Base-by-base conservation (phyloP, 2,113 vertebrate genomes). In the Triplophysa rosa region DNA sequence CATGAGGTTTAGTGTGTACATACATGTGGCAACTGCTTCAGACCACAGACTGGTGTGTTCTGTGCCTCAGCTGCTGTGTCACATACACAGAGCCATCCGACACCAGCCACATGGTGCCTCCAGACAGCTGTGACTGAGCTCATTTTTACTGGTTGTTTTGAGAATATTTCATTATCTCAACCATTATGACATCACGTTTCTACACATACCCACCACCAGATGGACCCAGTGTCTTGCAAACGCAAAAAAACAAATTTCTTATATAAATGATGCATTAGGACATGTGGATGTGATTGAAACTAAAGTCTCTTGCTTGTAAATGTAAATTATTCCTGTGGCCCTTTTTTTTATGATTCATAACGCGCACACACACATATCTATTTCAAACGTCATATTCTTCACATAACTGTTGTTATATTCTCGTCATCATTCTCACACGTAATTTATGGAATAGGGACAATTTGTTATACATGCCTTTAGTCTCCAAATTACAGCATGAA, bases 181-280 rank as follows among this genome's bases (percentile, higher is more conserved):
- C 49, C 13, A 17, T 14, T 8, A 56, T 8, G 2, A 8, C 7
- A n/a, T n/a, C 1, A 17, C 54, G n/a, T 56, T 1, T 14, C 29
- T 4, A 29, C 29, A 56, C 33, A 29, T 42, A 61, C 8, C 52
- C n/a, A 68, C 78, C 82, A 84, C 78, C 73, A 84, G 82, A 80
- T 77, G 82, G 78, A 61, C 78, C 24, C 61, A 71, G 61, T 67
- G 63, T 42, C 47, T 47, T 49, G 77, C 73, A 17, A 19, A 77
- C 40, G 63, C 19, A 67, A 47, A 47, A 8, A 4, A 45, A 45
- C 0, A 12, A 24, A 1, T 37, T 37, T 6, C 29, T 4, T 37
- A 37, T 37, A 37, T 8, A 37, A 37, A 37, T 37, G 33, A 68
- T 33, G 47, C 17, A 54, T 70, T 19, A 54, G 16, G 52, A 70